phyloP scores from a whole-genome alignment of 92 coral and sea anemone genomes.

The Chrysogorgia sp. region DNA sequence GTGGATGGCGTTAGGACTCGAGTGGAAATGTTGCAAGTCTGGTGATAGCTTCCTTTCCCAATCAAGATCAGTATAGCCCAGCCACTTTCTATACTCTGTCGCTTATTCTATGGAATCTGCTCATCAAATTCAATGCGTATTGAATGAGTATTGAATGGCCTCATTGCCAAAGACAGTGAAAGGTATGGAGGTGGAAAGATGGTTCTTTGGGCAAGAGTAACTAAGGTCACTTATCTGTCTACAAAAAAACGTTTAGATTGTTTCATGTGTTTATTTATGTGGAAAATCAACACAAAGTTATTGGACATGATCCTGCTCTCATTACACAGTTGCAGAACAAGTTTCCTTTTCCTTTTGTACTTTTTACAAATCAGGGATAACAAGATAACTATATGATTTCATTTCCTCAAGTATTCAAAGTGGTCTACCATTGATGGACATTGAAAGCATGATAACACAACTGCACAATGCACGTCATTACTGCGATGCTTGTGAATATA shows the following conservation, averaged over 20 bases:
- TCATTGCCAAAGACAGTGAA: conserved; percentile 32
- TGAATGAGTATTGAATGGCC: conserved; percentile 42
- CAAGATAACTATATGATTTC: conserved; percentile 45
- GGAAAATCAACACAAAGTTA: no score
- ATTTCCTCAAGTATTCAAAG: no score
- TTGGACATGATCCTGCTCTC: no score
- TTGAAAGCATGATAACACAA: no score
- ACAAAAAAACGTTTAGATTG: conserved; percentile 53
- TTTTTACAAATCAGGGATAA: conserved; percentile 56
- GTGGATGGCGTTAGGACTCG: no score
- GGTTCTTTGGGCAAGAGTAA: conserved; percentile 47
- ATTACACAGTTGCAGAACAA: no score
- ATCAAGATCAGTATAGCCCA: no score
- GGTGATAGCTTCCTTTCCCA: no score
- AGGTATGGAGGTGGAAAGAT: conserved; percentile 62
- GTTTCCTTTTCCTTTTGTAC: conserved; percentile 46
- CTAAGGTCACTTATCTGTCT: no score
- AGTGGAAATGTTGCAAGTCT: no score
- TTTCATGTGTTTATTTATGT: conserved; percentile 43
- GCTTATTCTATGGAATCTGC: conserved; percentile 48
- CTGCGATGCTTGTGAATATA: neutral
- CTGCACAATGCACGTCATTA: conserved; percentile 29
- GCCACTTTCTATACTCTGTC: conserved; percentile 43
- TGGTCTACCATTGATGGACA: no score
- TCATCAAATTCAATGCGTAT: neutral